phyloP scores from a whole-genome alignment of 2,113 vertebrate genomes.

The Nothoprocta perdicaria region DNA sequence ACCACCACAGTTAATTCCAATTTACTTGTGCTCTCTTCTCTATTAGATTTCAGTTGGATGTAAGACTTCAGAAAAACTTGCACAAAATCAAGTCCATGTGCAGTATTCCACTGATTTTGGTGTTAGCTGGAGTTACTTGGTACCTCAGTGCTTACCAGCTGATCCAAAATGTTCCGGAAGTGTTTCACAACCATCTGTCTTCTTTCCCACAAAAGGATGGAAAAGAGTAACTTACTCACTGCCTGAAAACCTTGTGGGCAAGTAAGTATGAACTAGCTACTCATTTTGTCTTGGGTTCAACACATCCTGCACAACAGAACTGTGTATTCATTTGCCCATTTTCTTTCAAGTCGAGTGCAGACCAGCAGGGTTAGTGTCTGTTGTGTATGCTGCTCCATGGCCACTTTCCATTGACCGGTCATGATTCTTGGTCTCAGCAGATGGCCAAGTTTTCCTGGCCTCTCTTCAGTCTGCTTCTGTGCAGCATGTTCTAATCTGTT shows the following conservation, averaged over 20 bases:
- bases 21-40: constrained; percentile 1
- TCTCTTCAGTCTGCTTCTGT: not conserved
- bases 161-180: constrained; percentile 93
- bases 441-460: not conserved
- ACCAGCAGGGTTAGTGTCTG: rapidly evolving
- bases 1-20: not conserved
- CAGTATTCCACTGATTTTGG: constrained; percentile 97
- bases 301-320: not conserved
- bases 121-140: constrained; percentile 94
- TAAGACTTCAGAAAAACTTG: constrained; percentile 85
- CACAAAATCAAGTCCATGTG: constrained; percentile 92
- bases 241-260: constrained; percentile 89
- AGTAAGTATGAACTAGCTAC: constrained; percentile 81
- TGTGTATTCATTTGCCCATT: not conserved
- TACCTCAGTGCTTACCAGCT: constrained; percentile 94
- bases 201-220: constrained; percentile 93
- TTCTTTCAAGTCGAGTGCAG: not conserved
- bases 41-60: constrained; percentile 93
- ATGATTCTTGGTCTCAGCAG: not conserved
- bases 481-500: not conserved
- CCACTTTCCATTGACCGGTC: not conserved
- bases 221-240: constrained; percentile 91
- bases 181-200: constrained; percentile 94
- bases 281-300: not conserved
- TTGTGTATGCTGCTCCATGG: not conserved